Evolutionary conservation across 2,797 vertebrate species (phyloP).

Genomic region (Phylloscopus collybita): DNA sequence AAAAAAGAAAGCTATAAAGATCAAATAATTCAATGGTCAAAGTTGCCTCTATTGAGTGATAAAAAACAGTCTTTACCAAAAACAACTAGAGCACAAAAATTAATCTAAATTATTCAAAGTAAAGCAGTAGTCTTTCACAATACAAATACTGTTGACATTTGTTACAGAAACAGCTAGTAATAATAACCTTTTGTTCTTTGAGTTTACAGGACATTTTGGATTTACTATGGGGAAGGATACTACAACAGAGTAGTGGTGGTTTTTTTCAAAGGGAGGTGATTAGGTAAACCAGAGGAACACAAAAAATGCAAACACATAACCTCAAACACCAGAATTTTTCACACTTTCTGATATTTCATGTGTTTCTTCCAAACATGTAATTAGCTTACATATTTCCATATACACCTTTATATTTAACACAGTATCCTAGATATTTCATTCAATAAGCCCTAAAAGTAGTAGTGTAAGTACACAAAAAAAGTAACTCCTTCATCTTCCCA

Average conservation of each 20-base stretch:
- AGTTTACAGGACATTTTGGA: background rate
- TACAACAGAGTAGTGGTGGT: background rate
- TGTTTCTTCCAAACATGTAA: background rate
- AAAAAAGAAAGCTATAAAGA: background rate
- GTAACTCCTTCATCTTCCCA: background rate
- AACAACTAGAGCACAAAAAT: background rate
- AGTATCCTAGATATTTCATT: background rate
- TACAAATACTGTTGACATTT: background rate
- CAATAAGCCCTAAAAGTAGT: background rate
- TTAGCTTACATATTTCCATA: background rate
- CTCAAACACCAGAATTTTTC: background rate
- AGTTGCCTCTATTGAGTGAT: background rate
- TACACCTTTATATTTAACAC: background rate
- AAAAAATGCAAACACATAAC: background rate
- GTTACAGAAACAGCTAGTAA: background rate
- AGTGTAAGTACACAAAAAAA: constrained; percentile 22
- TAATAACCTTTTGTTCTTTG: background rate
- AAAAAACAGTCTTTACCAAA: background rate
- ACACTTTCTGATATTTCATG: background rate
- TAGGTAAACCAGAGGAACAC: background rate
- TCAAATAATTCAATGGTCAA: background rate
- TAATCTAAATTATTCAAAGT: background rate
- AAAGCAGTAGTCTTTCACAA: background rate
- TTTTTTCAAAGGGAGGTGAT: background rate
- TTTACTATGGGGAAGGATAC: background rate